Conservation (phyloP, 2,797 vertebrate species). For the Epinephelus awoara region DNA sequence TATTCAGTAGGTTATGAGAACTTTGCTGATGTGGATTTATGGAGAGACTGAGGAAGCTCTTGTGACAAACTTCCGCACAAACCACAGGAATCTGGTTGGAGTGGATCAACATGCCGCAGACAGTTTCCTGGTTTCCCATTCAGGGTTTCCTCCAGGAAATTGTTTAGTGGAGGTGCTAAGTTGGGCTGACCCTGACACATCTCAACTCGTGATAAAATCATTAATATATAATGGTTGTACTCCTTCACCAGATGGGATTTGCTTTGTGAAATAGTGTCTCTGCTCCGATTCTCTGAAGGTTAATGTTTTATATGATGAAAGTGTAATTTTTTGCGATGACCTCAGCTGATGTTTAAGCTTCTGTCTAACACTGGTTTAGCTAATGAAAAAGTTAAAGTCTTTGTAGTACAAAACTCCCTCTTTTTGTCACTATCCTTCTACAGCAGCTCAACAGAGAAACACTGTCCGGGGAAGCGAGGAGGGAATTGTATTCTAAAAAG, state of each 20-base stretch:
- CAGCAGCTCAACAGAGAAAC: neutral
- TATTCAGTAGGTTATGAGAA: constrained; percentile 23
- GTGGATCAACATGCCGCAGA: constrained; percentile 29
- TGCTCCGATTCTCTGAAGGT: neutral
- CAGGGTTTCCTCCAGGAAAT: constrained; percentile 32
- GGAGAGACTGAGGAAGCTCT: constrained; percentile 34
- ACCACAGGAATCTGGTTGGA: constrained; percentile 50
- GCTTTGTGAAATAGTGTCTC: neutral
- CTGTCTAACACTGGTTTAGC: neutral
- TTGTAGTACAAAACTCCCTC: neutral
- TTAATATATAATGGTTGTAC: neutral
- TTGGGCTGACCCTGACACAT: neutral
- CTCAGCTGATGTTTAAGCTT: neutral
- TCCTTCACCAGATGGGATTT: neutral
- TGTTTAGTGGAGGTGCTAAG: constrained; percentile 8
- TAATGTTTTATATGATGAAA: neutral
- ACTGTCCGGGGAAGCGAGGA: neutral
- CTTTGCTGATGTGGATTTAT: constrained; percentile 31
- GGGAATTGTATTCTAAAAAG: neutral
- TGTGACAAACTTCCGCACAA: constrained; percentile 22
- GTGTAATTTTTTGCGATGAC: neutral
- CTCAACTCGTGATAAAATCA: neutral
- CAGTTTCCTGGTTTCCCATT: constrained; percentile 54
- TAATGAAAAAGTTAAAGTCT: neutral
- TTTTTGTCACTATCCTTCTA: neutral